Conservation (phyloP, 2,888 invertebrate species). For the Melinaea marsaeus region DNA sequence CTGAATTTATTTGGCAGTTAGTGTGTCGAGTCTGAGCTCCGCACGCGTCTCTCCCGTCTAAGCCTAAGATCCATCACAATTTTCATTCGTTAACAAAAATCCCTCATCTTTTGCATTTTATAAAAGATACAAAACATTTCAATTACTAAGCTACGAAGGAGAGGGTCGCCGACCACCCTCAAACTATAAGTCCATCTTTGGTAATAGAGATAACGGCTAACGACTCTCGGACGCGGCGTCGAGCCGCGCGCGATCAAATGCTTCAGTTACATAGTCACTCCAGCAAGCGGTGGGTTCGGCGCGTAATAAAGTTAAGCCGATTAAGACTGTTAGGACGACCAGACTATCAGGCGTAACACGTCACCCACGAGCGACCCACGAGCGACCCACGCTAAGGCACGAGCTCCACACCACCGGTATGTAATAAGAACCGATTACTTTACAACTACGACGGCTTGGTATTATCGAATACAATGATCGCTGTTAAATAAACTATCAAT, state of each 20-base stretch:
- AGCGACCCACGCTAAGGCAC: slow-evolving; percentile 73
- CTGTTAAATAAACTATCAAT: slow-evolving; percentile 35
- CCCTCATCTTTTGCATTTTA: slow-evolving; percentile 63
- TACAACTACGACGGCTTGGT: background rate
- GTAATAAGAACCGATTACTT: slow-evolving; percentile 34
- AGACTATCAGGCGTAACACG: slow-evolving; percentile 62
- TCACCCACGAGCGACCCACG: slow-evolving; percentile 52
- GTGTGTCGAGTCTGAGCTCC: slow-evolving; percentile 32
- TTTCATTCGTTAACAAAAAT: slow-evolving; percentile 66
- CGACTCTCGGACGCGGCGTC: slow-evolving; percentile 60
- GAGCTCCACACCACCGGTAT: slow-evolving; percentile 58
- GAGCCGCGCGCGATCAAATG: slow-evolving; percentile 38
- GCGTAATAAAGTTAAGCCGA: slow-evolving; percentile 26
- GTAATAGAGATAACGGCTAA: slow-evolving; percentile 71
- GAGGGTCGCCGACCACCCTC: slow-evolving; percentile 56
- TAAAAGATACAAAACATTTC: slow-evolving; percentile 73
- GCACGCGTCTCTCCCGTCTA: slow-evolving; percentile 56
- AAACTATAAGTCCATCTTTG: slow-evolving; percentile 70
- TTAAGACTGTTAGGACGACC: slow-evolving; percentile 29
- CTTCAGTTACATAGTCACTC: slow-evolving; percentile 18
- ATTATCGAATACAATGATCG: slow-evolving; percentile 26
- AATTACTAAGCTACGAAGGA: slow-evolving; percentile 67
- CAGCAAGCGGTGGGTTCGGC: slow-evolving; percentile 28
- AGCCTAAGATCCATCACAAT: slow-evolving; percentile 71
- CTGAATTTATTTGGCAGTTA: slow-evolving; percentile 39